Percentiles rank a stretch among this genome's conserved stretches.
Conservation (phyloP, 2,113 vertebrate species). For the Sinocyclocheilus anshuiensis region DNA sequence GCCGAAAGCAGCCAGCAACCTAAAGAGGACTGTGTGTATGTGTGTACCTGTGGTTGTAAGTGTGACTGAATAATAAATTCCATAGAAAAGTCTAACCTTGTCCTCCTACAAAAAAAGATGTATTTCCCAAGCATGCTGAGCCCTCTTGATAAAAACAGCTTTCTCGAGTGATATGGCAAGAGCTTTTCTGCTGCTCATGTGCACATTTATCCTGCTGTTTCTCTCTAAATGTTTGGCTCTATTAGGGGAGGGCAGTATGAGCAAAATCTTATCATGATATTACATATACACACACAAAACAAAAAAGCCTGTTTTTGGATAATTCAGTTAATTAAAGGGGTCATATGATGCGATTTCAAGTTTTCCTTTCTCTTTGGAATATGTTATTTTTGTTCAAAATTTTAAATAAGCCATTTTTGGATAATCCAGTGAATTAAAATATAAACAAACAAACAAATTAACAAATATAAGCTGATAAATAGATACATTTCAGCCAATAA, state of each 20-base stretch:
- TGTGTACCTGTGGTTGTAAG: slow-evolving; percentile 32
- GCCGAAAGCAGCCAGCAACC: slow-evolving; percentile 65
- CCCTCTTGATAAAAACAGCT: slow-evolving; percentile 75
- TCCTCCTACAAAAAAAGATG: slow-evolving; percentile 73
- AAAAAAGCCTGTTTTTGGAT: no score
- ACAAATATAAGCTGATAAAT: no score
- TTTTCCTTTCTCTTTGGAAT: no score
- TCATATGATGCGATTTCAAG: no score
- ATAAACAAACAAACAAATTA: no score
- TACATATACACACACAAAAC: not conserved
- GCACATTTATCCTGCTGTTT: no score
- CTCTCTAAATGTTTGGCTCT: not conserved
- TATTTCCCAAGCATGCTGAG: slow-evolving; percentile 72
- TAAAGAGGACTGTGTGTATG: slow-evolving; percentile 61
- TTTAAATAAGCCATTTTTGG: no score
- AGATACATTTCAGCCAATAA: not conserved
- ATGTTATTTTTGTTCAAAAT: no score
- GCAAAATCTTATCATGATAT: not conserved
- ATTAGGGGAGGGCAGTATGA: slow-evolving; percentile 58
- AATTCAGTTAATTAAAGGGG: no score
- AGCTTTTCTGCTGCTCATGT: slow-evolving; percentile 65
- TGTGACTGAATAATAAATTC: slow-evolving; percentile 70
- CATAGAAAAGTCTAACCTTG: slow-evolving; percentile 72
- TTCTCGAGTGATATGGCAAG: slow-evolving; percentile 65
- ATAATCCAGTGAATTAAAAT: no score